These are phyloP conservation scores for Blastobasis adustella DNA, from an alignment of 2,888 invertebrate species.

Conservation along the genomic window DNA sequence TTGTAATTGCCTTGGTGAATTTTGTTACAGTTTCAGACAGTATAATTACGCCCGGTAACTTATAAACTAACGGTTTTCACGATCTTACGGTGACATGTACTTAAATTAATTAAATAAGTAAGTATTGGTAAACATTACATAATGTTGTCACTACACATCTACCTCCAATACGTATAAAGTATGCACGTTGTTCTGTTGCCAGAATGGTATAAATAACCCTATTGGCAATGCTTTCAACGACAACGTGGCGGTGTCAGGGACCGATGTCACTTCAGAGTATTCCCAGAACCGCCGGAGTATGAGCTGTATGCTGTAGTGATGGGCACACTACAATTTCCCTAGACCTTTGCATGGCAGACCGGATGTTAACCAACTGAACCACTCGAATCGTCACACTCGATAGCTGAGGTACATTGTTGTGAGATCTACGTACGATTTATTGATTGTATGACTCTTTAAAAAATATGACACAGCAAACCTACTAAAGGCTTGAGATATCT, in stretches of 20 bases:
- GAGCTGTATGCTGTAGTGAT: conserved; percentile 22
- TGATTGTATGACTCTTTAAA: too few species aligned
- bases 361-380: too few species aligned
- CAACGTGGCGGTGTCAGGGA: conserved; percentile 9
- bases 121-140: background rate
- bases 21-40: too few species aligned
- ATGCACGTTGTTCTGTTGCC: background rate
- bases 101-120: background rate
- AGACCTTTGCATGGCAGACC: too few species aligned
- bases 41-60: too few species aligned
- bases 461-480: too few species aligned
- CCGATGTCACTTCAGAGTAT: conserved; percentile 39
- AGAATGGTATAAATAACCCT: conserved; percentile 17
- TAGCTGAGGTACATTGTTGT: too few species aligned
- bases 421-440: too few species aligned
- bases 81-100: background rate
- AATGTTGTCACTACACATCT: background rate
- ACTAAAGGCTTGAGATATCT: too few species aligned
- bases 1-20: too few species aligned
- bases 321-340: conserved; percentile 44
- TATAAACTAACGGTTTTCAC: background rate
- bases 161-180: background rate
- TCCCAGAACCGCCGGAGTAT: conserved; percentile 24
- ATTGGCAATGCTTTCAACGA: conserved; percentile 15
- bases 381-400: too few species aligned